Evolutionary conservation across 2,888 invertebrate species (phyloP), one percentile per base, ranked within the genome.

Genomic region (Ormyrus pomaceus): DNA sequence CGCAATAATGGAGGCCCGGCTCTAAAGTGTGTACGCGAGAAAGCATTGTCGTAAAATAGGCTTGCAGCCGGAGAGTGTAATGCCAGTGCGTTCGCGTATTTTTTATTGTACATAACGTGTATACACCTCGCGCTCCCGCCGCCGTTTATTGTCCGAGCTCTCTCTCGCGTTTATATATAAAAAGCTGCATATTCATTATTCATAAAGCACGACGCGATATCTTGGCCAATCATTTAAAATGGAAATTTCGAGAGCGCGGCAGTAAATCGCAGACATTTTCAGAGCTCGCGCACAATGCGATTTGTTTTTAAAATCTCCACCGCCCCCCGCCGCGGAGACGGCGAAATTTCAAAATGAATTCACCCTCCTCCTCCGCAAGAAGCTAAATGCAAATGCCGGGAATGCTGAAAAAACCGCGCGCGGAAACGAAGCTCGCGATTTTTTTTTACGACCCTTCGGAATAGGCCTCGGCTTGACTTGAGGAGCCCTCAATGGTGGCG

Each of bases 401-500:
- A 56, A 56, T n/a, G 10, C 10, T 56, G 0, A 10, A n/a, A 11
- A 56, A 56, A 56, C 19, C 19, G 19, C 19, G 19, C 4, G 34
- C 34, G 34, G 34, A 34, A 4, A 4, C 34, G 34, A 34, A 4
- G 34, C 34, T 4, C 34, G 34, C 34, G 34, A 34, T 34, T 34
- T 34, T 34, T 34, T 34, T 34, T 34, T 34, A 34, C 34, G 34
- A 34, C 34, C 2, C 34, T 34, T 34, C 34, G 34, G 34, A 34
- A 34, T 34, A 34, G 34, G 34, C 34, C 34, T 4, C 34, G 4
- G 34, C 4, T 34, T 34, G 34, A 34, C 34, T 13, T 13, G 34
- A 34, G 34, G 13, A 73, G 80, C 79, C 68, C 9, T 19, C 13
- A 9, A 46, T 10, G 84, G 80, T 84, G 8, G 53, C 34, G 74